phyloP scores from a whole-genome alignment of 2,888 invertebrate species.

The Lypha dubia region DNA sequence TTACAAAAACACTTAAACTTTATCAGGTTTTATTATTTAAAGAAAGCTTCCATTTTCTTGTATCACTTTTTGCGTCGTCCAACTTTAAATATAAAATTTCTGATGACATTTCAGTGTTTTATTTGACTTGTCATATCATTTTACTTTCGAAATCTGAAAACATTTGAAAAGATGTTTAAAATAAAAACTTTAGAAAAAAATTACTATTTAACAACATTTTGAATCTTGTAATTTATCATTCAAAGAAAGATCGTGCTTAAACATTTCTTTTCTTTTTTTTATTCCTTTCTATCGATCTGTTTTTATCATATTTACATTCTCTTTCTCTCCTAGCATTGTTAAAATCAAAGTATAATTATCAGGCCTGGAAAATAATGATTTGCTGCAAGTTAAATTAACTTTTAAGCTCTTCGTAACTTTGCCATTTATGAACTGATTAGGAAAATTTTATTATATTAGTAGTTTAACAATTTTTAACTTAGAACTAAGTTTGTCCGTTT shows the following conservation, averaged over 20 bases:
- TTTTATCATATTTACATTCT: constrained; percentile 8
- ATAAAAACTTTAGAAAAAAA: background rate
- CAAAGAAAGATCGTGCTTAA: constrained; percentile 34
- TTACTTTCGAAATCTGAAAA: background rate
- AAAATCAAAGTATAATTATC: constrained; percentile 3
- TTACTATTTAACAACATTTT: constrained; percentile 4
- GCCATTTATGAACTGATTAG: too few species aligned
- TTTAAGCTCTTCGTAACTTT: too few species aligned
- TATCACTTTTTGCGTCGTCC: background rate
- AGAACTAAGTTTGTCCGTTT: too few species aligned
- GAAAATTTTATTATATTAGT: too few species aligned
- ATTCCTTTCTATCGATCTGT: background rate
- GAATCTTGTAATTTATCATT: constrained; percentile 20
- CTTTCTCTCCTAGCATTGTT: background rate
- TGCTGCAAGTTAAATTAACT: too few species aligned
- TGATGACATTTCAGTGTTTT: background rate
- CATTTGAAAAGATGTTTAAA: constrained; percentile 2
- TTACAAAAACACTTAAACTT: background rate
- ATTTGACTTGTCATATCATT: background rate
- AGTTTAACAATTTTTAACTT: too few species aligned
- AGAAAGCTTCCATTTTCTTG: background rate
- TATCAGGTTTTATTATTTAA: background rate
- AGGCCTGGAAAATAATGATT: background rate
- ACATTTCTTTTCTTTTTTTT: constrained; percentile 3
- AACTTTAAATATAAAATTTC: background rate